Percentiles rank a stretch among this genome's conserved stretches.
Evolutionary conservation across 35 echinoderm and acorn worm species (phyloP).

Genomic region (Eucidaris tribuloides): DNA sequence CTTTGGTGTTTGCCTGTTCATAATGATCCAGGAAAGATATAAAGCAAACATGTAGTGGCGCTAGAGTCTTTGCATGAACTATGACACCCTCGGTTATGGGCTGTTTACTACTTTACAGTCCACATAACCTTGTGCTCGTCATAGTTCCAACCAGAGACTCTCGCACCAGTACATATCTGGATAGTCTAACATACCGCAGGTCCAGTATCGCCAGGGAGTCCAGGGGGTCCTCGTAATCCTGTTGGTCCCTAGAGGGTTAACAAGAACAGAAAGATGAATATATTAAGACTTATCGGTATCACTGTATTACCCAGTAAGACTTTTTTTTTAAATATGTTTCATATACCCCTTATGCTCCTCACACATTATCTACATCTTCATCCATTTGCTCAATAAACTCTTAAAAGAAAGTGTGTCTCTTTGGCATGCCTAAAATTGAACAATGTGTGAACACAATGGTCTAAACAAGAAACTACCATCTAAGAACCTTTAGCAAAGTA

Average conservation of each 20-base stretch:
- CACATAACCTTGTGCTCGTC: no score
- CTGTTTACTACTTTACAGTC: no score
- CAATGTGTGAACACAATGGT: no score
- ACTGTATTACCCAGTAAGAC: not conserved
- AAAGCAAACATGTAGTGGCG: not conserved
- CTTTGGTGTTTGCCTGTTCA: not conserved
- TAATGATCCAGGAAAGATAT: not conserved
- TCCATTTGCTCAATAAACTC: not conserved
- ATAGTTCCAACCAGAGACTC: not conserved
- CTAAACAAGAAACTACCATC: no score
- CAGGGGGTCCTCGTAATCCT: conserved; percentile 47
- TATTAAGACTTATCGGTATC: not conserved
- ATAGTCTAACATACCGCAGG: conserved; percentile 46
- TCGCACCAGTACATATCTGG: not conserved
- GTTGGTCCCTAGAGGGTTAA: conserved; percentile 40
- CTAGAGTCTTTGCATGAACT: no score
- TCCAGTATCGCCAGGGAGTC: conserved; percentile 40
- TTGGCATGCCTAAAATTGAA: not conserved
- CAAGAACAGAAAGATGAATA: not conserved
- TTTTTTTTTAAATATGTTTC: no score
- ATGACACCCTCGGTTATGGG: no score
- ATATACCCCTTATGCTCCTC: no score
- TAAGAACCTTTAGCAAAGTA: no score
- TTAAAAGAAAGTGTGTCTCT: not conserved
- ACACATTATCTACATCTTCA: not conserved